Evolutionary conservation across 2,888 invertebrate species (phyloP).

Genomic region (Sarcophaga rosellei): DNA sequence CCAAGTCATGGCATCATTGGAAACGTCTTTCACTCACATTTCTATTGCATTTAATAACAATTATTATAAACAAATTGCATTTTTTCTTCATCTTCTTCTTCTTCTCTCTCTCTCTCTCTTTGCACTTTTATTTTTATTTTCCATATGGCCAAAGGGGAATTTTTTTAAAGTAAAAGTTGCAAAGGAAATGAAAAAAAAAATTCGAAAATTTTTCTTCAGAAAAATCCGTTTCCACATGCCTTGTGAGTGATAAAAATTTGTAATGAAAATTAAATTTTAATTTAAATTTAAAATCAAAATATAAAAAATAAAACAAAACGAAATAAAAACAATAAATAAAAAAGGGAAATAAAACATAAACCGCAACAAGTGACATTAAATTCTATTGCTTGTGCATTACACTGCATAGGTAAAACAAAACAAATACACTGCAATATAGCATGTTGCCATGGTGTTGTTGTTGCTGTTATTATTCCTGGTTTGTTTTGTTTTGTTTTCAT

Average conservation of each 20-base stretch:
- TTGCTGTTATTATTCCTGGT: background rate
- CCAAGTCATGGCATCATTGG: background rate
- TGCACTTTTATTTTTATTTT: too few relatives aligned
- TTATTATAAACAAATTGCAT: background rate
- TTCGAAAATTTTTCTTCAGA: too few relatives aligned
- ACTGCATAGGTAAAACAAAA: too few relatives aligned
- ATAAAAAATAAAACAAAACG: background rate
- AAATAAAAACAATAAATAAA: slow-evolving; percentile 6
- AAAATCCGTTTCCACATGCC: background rate
- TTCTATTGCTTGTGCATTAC: background rate
- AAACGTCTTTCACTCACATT: background rate
- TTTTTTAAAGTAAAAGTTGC: background rate
- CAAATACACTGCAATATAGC: background rate
- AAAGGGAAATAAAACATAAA: slow-evolving; percentile 16
- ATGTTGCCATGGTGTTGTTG: background rate
- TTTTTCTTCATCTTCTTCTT: background rate
- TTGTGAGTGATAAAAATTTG: background rate
- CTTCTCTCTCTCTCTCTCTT: too few relatives aligned
- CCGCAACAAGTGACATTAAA: slow-evolving; percentile 55
- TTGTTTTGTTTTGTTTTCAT: background rate
- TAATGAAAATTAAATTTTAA: too few relatives aligned
- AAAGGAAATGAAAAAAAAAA: too few relatives aligned
- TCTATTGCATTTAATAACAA: background rate
- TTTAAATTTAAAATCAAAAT: background rate
- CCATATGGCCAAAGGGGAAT: background rate